Evolutionary conservation across 2,888 invertebrate genomes (phyloP), one percentile per base, ranked within the genome.

Genomic region (Rotaria sp.): DNA sequence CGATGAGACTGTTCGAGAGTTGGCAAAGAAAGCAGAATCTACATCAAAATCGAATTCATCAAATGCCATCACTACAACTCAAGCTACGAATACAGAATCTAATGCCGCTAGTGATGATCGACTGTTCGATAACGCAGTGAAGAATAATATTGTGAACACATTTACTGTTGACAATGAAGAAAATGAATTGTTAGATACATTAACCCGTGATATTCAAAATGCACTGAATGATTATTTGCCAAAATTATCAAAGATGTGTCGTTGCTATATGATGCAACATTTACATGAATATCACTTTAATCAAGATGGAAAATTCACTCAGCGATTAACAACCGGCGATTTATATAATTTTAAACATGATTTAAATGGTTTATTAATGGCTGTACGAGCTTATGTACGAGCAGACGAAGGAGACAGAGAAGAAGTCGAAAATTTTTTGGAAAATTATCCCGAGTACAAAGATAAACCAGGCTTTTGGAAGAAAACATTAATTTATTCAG

Each of bases 401-500:
- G 45, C 80, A 45, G 5, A 45, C 1, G 45, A 45, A 13, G 45
- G 45, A 2, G 80, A 80, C 26, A 10, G 10, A 26, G 7, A 24
- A 2, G 26, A 10, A 45, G 80, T 80, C 4, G 13, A 45, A 4
- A 18, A 11, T 2, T 80, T 80, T 80, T 26, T 80, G 24, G 24
- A 45, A 13, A 8, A 10, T n/a, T 35, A 41, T 80, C 80, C 26
- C 26, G 38, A 15, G 0, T 80, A 80, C n/a, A 80, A 80, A 45
- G 80, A 80, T 45, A 80, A 45, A 11, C 21, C 80, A 18, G 80
- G 80, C 13, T 80, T 80, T 45, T 80, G 80, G 80, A 45, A 45
- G 1, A 80, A 45, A 45, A 80, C 80, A 45, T 38, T 80, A 15
- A 45, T 80, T n/a, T 80, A 80, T 80, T 80, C 80, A 13, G 80